Evolutionary conservation across 2,888 invertebrate species (phyloP).

Genomic region (Nomada hirtipes): DNA sequence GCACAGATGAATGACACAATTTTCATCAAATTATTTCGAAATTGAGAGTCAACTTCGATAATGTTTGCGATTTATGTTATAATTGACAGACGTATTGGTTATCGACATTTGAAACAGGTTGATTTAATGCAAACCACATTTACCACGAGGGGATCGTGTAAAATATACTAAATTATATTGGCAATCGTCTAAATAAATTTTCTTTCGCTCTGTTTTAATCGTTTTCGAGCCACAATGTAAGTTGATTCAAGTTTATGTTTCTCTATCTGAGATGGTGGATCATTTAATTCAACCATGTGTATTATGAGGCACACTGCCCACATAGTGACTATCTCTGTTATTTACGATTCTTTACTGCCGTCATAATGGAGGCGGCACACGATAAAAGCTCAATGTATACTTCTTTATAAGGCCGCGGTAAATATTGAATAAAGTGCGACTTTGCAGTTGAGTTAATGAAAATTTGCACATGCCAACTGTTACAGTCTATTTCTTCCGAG

Average conservation of each 20-base stretch:
- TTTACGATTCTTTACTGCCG: slow-evolving; percentile 35
- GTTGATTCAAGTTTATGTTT: not conserved
- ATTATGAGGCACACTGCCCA: slow-evolving; percentile 9
- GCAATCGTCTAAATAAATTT: too few species aligned
- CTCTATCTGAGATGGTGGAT: not conserved
- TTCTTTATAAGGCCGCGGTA: not conserved
- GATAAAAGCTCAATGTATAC: slow-evolving; percentile 27
- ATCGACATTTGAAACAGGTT: too few species aligned
- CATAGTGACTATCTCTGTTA: slow-evolving; percentile 33
- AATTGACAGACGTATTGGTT: too few species aligned
- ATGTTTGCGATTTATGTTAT: too few species aligned
- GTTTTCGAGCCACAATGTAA: not conserved
- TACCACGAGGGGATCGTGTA: too few species aligned
- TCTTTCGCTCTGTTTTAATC: too few species aligned
- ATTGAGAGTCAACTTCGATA: too few species aligned
- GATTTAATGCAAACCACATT: too few species aligned
- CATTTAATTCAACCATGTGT: slow-evolving; percentile 1
- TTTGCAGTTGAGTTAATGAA: slow-evolving; percentile 9
- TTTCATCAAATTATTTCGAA: too few species aligned
- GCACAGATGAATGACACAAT: too few species aligned
- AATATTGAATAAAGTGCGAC: slow-evolving; percentile 31
- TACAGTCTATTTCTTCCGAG: not conserved
- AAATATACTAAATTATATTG: too few species aligned
- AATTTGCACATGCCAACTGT: slow-evolving; percentile 11
- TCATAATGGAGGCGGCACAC: slow-evolving; percentile 11